These are phyloP conservation scores for Acanthurus lineatus DNA, from an alignment of 2,797 vertebrate genomes.

Conservation along the genomic window DNA sequence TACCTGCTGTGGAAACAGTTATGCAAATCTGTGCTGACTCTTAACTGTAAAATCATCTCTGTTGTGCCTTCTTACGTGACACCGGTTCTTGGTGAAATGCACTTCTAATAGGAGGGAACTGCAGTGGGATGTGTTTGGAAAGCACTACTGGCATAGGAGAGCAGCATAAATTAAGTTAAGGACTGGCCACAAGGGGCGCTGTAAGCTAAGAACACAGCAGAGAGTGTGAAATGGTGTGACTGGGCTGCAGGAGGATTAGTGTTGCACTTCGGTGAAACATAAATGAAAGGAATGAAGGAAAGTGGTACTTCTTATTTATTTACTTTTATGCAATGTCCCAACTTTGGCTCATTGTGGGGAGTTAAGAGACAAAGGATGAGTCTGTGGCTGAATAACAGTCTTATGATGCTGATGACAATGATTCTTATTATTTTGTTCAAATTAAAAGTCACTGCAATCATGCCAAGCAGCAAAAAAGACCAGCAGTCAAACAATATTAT, in stretches of 20 bases:
- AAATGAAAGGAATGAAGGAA: not conserved
- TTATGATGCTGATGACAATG: not conserved
- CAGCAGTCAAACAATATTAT: not conserved
- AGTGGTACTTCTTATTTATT: not conserved
- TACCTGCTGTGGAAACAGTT: conserved; percentile 41
- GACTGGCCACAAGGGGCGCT: conserved; percentile 64
- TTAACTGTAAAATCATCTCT: conserved; percentile 8
- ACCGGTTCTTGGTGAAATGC: conserved; percentile 4
- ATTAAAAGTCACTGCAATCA: not conserved
- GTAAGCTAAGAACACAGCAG: conserved; percentile 46
- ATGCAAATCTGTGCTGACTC: conserved; percentile 24
- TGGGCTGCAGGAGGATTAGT: conserved; percentile 19
- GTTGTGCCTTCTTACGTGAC: conserved; percentile 16
- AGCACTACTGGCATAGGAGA: conserved; percentile 3
- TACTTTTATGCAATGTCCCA: not conserved
- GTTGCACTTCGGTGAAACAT: not conserved
- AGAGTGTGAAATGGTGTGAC: not conserved
- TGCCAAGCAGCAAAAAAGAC: not conserved
- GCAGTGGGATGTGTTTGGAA: not conserved
- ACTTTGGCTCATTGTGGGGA: not conserved
- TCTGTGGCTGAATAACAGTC: not conserved
- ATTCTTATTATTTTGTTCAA: not conserved
- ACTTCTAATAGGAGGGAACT: not conserved
- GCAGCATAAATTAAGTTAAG: not conserved
- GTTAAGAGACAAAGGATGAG: not conserved